These are phyloP conservation scores for Ictalurus punctatus DNA, from an alignment of 2,113 vertebrate genomes.

Conservation along the genomic window DNA sequence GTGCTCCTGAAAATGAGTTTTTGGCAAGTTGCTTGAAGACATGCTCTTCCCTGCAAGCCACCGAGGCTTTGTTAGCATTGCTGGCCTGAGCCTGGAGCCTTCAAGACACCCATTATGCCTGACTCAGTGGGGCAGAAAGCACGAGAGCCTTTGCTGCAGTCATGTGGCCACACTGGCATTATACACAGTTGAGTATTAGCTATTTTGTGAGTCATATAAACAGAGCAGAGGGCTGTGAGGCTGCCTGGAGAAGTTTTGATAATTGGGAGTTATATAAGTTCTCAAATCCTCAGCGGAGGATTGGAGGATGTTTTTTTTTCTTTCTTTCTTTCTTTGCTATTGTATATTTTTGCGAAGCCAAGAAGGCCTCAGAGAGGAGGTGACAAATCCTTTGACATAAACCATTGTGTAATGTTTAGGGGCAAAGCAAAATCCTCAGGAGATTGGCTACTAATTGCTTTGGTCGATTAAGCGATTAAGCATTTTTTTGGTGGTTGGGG, in stretches of 20 bases:
- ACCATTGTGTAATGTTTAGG: conserved; percentile 76
- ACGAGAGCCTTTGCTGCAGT: conserved; percentile 78
- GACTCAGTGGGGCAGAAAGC: conserved; percentile 83
- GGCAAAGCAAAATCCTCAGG: conserved; percentile 73
- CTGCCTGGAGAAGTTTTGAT: conserved; percentile 77
- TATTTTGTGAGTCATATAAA: conserved; percentile 81
- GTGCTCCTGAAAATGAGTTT: conserved; percentile 77
- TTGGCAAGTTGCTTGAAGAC: conserved; percentile 76
- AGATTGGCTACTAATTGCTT: conserved; percentile 77
- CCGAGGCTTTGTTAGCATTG: conserved; percentile 82
- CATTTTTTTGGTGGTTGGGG: conserved; percentile 59
- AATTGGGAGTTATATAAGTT: conserved; percentile 85
- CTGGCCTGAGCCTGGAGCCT: conserved; percentile 78
- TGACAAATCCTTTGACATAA: conserved; percentile 82
- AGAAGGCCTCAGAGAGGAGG: conserved; percentile 74
- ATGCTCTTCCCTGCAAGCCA: conserved; percentile 77
- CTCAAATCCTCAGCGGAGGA: conserved; percentile 79
- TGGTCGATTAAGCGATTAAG: conserved; percentile 64
- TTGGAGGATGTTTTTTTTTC: conserved; percentile 66
- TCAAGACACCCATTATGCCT: conserved; percentile 81
- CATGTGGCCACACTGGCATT: conserved; percentile 82
- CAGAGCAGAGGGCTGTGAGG: conserved; percentile 70
- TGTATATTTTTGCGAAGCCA: conserved; percentile 77
- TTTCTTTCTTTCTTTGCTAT: conserved; percentile 62
- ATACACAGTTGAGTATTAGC: conserved; percentile 81